Base-by-base conservation (phyloP, 2,888 invertebrate species). In the Gandaritis pyraliata region DNA sequence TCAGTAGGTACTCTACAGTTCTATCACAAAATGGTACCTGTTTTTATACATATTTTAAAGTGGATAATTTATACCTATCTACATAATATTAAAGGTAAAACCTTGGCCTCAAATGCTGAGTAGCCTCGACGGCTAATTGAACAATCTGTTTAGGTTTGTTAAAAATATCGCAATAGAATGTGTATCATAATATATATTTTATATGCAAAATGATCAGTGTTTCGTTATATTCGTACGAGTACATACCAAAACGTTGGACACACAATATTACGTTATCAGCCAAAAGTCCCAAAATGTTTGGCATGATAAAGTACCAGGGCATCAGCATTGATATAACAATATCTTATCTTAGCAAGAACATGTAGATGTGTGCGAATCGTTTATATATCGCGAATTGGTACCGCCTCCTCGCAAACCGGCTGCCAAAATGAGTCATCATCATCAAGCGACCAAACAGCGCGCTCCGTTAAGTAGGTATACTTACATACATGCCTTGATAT, bases 31-130 rank as follows among this genome's bases (percentile, higher is more conserved):
- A 72, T 68, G 58, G 64, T 74, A 79, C 81, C 73, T 72, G 79
- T 82, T 84, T 77, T 78, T 77, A 76, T 73, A 81, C 77, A 75
- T 78, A 8, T 43, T 76, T 75, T 64, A 72, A 80, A 74, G 71
- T 73, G 72, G 69, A 72, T 66, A 74, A 75, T 80, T 75, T 73
- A 75, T 81, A 76, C 84, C 83, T 83, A 83, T 85, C 77, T 82
- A 81, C 77, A 82, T 87, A n/a, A n/a, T n/a, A 85, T 88, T 86
- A 88, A 85, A 82, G 78, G 75, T 75, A 72, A 80, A 82, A 78
- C 91, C 91, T 90, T 90, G 91, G 89, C 90, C 90, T 79, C 86
- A 90, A 90, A 88, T 83, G 80, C 79, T 77, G 72, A 71, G 74
- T 83, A 86, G 82, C 90, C 88, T 89, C 87, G 87, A 61, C 73